Base-by-base conservation (phyloP, 2,888 invertebrate genomes). In the Auanema sp. region DNA sequence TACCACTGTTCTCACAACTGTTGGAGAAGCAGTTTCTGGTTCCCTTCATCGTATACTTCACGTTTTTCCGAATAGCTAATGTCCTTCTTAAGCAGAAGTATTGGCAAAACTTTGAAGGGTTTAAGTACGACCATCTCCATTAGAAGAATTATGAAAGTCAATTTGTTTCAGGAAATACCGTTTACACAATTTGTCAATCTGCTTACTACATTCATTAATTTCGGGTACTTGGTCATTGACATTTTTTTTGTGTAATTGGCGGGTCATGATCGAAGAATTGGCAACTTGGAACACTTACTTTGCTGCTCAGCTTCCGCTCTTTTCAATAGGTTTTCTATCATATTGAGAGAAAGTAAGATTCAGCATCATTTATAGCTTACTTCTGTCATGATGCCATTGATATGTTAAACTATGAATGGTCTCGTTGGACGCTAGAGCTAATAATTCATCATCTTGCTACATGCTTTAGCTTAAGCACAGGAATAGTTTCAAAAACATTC, bases 361-460 rank as follows among this genome's bases (percentile, higher is more conserved):
- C 14, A 33, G 33, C 8, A 33, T 33, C 33, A 8, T 58, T 61
- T 69, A 1, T 47, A 75, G 79, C 78, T 51, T 80, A 80, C 49
- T 80, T 80, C 62, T 60, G 75, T 33, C 78, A 79, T 58, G 80
- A 80, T 54, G 66, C 77, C 43, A 63, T 77, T 43, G 78, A 80
- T 59, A 80, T 80, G 79, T 52, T 78, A 18, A 59, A 61, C 18
- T 68, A 73, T 52, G 80, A 79, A 61, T 68, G 77, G 66, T 76
- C 78, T 14, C 68, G 70, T 40, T 79, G 75, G 69, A 78, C 77
- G 5, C 47, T 76, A 14, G 80, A 80, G 57, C 65, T 80, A 1
- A 58, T 79, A 12, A 53, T 77, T 25, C 80, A 80, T 62, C 80
- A 80, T 61, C 49, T 69, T 16, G 62, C 65, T 12, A 68, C 76